Evolutionary conservation across 1,140 invertebrate genomes (phyloP), one percentile per base, ranked within the genome.

Genomic region (Pteromalus puparum): DNA sequence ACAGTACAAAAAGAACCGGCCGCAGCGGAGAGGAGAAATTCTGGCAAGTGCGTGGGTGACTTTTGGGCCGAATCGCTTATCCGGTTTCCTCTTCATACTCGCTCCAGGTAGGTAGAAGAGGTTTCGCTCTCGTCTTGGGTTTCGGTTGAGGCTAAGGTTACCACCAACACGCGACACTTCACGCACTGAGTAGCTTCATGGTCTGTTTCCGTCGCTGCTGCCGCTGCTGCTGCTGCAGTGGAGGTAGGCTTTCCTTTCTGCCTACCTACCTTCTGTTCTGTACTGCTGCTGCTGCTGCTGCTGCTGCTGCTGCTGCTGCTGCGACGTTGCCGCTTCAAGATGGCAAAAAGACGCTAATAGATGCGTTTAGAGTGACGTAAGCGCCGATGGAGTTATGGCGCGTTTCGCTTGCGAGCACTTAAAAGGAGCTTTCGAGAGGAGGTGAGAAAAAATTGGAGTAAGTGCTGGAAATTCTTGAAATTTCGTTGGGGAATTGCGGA

Each of bases 91-190:
- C 82, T 82, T 18, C 30, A 5, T 48, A 10, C 34, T 38, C 30
- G 30, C 38, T 7, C 38, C 34, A 15, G 73, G 73, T 72, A 28
- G 34, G 38, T 75, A 38, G 48, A 10, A 21, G 26, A 30, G 48
- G 76, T 34, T 78, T 65, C 76, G 46, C 76, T 38, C 65, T 9
- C 77, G 74, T 87, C 87, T 89, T 88, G 73, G 84, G 76, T 89
- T 89, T 87, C 88, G 74, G 38, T 85, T 42, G 26, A 61, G 83
- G 86, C 76, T 90, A 90, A 79, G 81, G 85, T 90, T 90, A 90
- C 89, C 38, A 90, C 89, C 38, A 91, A 91, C 90, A 90, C 89
- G 90, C 90, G 90, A 91, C 90, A 91, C 90, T 92, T 90, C 86
- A 89, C 89, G 88, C 89, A 87, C 88, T 88, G 89, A 90, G 90